Evolutionary conservation across 2,113 vertebrate genomes (phyloP).

Genomic region (Monarcha castaneiventris): DNA sequence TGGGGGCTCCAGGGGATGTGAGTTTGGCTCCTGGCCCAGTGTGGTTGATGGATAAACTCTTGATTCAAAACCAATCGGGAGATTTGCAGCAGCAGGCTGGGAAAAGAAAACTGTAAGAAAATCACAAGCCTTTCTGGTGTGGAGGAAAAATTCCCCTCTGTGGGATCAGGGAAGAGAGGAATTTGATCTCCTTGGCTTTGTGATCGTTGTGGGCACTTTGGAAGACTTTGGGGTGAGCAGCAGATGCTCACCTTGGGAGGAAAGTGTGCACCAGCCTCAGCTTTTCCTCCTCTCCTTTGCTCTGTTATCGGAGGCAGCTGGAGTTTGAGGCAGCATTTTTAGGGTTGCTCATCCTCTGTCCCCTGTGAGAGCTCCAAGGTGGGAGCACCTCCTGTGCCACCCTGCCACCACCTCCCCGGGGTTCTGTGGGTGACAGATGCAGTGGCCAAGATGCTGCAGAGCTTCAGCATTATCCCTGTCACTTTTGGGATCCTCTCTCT

Average conservation of each 20-base stretch:
- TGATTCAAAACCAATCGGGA: neutral
- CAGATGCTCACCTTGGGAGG: neutral
- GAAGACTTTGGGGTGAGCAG: neutral
- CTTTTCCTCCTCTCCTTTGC: neutral
- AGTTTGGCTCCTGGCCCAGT: conserved; percentile 23
- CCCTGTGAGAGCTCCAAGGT: neutral
- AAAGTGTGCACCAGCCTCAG: neutral
- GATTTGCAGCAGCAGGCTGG: neutral
- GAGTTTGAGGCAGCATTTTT: neutral
- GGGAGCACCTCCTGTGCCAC: neutral
- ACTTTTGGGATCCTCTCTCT: neutral
- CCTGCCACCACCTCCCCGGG: neutral
- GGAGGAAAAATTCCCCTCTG: neutral
- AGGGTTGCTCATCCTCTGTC: neutral
- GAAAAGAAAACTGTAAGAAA: neutral
- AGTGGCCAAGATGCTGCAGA: neutral
- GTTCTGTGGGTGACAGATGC: accelerated
- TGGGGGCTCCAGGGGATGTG: neutral
- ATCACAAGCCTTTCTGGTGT: neutral
- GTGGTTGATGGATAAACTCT: neutral
- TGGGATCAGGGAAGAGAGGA: neutral
- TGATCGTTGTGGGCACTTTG: neutral
- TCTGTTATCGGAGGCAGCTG: neutral
- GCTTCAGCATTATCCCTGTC: neutral
- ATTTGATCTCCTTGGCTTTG: neutral